Evolutionary conservation across 64 coral and sea anemone genomes (phyloP), one percentile per base, ranked within the genome.

Genomic region (Hydrozoanthus tunicans): DNA sequence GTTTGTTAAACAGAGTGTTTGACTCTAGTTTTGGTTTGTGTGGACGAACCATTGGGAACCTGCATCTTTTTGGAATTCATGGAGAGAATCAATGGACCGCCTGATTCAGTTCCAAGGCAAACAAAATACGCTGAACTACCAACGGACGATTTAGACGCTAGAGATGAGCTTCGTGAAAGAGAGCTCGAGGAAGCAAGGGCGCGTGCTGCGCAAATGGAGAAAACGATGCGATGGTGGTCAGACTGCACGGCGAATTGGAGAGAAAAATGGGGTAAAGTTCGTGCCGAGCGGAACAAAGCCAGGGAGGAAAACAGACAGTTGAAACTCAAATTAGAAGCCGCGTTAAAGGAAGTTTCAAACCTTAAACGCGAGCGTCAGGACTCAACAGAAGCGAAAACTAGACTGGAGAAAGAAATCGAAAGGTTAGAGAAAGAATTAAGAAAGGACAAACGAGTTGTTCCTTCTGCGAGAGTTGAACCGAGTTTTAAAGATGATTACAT

Each of bases 211-310:
- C 96, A 98, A 56, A 98, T 98, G 96, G 96, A 98, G 65, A 98
- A 98, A 88, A 98, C 96, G 2, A 98, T 98, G 96, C 85, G 96
- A 77, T 98, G 96, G 96, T 98, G 96, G 96, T 98, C 96, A 0
- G 96, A 98, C 59, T 98, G 96, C 7, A 98, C 96, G 5, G 96
- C 96, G 3, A 98, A 98, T 54, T 98, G 96, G 96, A 91, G 96
- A 64, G 96, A 98, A 88, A 98, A 98, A 93, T 98, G 96, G 96
- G 96, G 96, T 3, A 98, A 98, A 92, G 96, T 98, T 75, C 90
- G 96, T 57, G 93, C 96, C 7, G 96, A 98, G 54, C 59, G 96
- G 12, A 98, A 98, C 75, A 98, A 98, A 93, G 96, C 96, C 0
- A 89, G 93, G 2, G 96, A 98, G 77, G 96, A 98, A 90, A 94